These are phyloP conservation scores for Paralvinella palmiformis DNA, from an alignment of 1,140 invertebrate genomes.

Conservation along the genomic window DNA sequence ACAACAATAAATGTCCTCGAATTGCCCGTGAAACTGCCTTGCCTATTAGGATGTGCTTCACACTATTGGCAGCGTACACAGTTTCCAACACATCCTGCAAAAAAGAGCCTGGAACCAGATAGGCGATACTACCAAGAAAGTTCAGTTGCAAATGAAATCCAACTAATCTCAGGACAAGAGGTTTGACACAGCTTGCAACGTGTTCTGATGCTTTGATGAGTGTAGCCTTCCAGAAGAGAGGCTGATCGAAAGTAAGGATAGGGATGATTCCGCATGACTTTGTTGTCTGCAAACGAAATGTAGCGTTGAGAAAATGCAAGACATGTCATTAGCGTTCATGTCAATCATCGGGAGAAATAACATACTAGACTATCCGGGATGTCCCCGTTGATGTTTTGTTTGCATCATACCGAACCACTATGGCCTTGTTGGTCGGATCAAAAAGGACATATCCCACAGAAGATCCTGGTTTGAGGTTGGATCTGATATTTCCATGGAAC, in stretches of 20 bases:
- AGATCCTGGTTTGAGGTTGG: not conserved
- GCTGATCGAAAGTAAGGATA: conserved; percentile 20
- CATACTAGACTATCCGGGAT: conserved; percentile 14
- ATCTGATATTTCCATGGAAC: not conserved
- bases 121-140: conserved; percentile 9
- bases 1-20: conserved; percentile 4
- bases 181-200: not conserved
- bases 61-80: conserved; percentile 14
- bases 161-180: no score
- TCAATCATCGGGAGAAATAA: conserved; percentile 21
- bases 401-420: not conserved
- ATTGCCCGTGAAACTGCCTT: no score
- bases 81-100: conserved; percentile 16
- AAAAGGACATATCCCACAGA: not conserved
- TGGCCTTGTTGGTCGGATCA: not conserved
- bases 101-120: conserved; percentile 9
- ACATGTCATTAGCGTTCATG: conserved; percentile 17
- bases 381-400: not conserved
- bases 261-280: conserved; percentile 12
- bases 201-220: not conserved
- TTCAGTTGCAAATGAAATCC: conserved; percentile 15
- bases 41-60: conserved; percentile 17
- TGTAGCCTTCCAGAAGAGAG: conserved; percentile 18
- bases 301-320: conserved; percentile 7
- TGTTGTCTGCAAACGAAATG: not conserved